Percentiles rank a stretch among this genome's conserved stretches.
Conservation (phyloP, 2,113 vertebrate genomes). For the Actinemys pallida region DNA sequence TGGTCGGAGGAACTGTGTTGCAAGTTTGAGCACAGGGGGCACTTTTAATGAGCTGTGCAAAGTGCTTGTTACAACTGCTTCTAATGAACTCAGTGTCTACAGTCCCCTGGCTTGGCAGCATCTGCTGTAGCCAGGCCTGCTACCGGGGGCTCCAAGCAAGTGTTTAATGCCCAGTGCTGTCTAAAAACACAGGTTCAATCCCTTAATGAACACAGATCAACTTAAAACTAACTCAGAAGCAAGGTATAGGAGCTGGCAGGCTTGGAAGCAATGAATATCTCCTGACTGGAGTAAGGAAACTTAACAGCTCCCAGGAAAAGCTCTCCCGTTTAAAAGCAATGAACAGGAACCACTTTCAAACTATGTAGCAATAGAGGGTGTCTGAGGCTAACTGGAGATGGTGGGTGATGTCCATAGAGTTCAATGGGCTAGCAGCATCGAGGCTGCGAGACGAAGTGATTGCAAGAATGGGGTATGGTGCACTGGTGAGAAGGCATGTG, state of each 20-base stretch:
- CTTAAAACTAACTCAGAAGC: constrained; percentile 58
- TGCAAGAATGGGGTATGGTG: background rate
- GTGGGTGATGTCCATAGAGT: background rate
- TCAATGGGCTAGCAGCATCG: background rate
- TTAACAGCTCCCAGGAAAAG: constrained; percentile 26
- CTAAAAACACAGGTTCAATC: constrained; percentile 66
- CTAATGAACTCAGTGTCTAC: constrained; percentile 77
- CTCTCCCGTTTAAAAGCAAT: background rate
- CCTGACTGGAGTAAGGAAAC: constrained; percentile 42
- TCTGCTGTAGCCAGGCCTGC: constrained; percentile 68
- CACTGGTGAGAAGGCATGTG: background rate
- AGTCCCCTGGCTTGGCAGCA: constrained; percentile 56
- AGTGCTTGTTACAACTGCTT: constrained; percentile 74
- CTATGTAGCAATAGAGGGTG: background rate
- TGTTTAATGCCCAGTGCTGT: constrained; percentile 51
- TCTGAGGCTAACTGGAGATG: background rate
- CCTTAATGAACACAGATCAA: constrained; percentile 28
- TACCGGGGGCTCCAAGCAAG: constrained; percentile 60
- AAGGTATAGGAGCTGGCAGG: background rate
- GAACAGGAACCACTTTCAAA: background rate
- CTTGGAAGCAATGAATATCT: constrained; percentile 28
- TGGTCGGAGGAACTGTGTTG: constrained; percentile 55
- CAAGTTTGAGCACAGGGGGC: constrained; percentile 62
- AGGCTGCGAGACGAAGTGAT: background rate
- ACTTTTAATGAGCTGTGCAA: constrained; percentile 77